A percentile compares a stretch with the other conserved stretches of the same genome.
Evolutionary conservation across 1,140 invertebrate genomes (phyloP).

Genomic region (Lasioglossum baleicum): DNA sequence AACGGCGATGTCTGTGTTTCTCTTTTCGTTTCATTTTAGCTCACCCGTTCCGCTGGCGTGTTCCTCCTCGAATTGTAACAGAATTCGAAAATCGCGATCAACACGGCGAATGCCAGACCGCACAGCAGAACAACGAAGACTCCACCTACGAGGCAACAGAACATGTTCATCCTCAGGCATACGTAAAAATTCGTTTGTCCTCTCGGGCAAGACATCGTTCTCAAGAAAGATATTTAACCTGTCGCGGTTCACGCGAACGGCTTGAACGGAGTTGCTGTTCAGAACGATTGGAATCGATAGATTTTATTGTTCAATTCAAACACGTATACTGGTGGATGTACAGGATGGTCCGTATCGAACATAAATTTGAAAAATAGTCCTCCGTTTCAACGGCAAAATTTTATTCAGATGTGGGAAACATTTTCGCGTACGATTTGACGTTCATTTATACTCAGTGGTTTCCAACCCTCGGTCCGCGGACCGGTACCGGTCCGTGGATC

Average conservation of each 20-base stretch:
- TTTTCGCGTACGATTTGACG: too few relatives aligned
- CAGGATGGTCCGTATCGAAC: too few relatives aligned
- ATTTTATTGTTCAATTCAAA: too few relatives aligned
- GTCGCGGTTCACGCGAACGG: neutral
- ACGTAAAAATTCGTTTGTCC: slow-evolving; percentile 34
- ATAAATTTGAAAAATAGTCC: too few relatives aligned
- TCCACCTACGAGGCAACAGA: slow-evolving; percentile 82
- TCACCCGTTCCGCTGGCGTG: slow-evolving; percentile 84
- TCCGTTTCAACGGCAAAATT: too few relatives aligned
- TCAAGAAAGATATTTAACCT: neutral
- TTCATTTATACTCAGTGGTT: too few relatives aligned
- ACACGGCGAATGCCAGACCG: slow-evolving; percentile 86
- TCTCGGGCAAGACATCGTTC: neutral
- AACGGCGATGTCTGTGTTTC: neutral
- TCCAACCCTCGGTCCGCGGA: too few relatives aligned
- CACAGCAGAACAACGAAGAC: slow-evolving; percentile 94
- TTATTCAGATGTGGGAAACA: too few relatives aligned
- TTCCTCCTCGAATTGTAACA: slow-evolving; percentile 89
- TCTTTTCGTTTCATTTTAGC: slow-evolving; percentile 43
- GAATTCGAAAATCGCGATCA: slow-evolving; percentile 90
- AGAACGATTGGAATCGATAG: neutral
- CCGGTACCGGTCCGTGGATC: too few relatives aligned
- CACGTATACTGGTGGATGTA: too few relatives aligned
- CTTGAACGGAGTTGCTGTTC: neutral
- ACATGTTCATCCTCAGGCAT: slow-evolving; percentile 10